Evolutionary conservation across 2,113 vertebrate species (phyloP), one percentile per base, ranked within the genome.

Genomic region (Nettapus auritus): DNA sequence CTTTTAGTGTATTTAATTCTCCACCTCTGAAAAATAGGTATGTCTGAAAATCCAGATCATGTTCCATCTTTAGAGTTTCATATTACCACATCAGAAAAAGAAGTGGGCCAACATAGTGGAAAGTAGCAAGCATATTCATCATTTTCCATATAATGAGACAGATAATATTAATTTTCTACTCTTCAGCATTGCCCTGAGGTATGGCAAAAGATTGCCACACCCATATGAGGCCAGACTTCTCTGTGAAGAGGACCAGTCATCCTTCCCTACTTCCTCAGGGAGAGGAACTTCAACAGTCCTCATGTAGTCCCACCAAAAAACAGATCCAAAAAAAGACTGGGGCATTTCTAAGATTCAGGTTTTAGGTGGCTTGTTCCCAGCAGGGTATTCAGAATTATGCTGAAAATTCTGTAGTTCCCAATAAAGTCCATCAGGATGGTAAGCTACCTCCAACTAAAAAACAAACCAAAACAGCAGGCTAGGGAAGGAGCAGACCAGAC

Each of bases 301-400:
- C 15, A 20, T n/a, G 6, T 0, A 0, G 8, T 86, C 8, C 31
- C 34, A 36, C 1, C 1, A 12, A 4, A 10, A 5, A 6, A 60
- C 34, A 57, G 25, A 71, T 66, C 11, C 3, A 1, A 84, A 34
- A 68, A 84, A 64, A 92, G 48, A 36, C 15, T 38, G 18, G 0
- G 6, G 33, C 56, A 52, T 17, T 71, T 23, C 21, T 48, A 57
- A 53, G 64, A 12, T 6, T 0, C 36, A 56, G 40, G 46, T 62
- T 91, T 87, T 67, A 73, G 68, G 16, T 55, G 34, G 17, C n/a
- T 84, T 33, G 31, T 52, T 77, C 28, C 60, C 34, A 25, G 25
- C 0, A 3, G 11, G 2, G 33, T 79, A 57, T 57, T 82, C 69
- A 82, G 33, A 91, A 69, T 79, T 79, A 55, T 36, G 7, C 13